Percentiles rank a stretch among this genome's conserved stretches.
Conservation (phyloP, 2,797 vertebrate species). For the Avahi laniger region DNA sequence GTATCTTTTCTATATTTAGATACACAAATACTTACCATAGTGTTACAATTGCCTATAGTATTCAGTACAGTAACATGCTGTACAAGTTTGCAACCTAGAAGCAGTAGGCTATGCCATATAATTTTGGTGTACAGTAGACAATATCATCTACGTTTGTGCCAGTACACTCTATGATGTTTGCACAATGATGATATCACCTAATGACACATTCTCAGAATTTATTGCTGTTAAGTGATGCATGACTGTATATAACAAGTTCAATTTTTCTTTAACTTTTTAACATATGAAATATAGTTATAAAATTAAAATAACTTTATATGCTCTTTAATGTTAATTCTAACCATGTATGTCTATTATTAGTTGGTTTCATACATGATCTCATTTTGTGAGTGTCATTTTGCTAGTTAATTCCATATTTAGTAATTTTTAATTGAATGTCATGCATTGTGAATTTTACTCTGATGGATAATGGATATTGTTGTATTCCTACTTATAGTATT, state of each 20-base stretch:
- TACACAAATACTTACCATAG: neutral
- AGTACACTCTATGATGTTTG: neutral
- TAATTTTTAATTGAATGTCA: neutral
- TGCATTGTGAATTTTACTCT: neutral
- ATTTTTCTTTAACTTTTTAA: neutral
- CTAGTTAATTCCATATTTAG: neutral
- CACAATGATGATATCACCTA: neutral
- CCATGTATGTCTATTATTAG: neutral
- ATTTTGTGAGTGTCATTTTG: neutral
- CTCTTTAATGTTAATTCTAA: neutral
- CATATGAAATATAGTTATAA: neutral
- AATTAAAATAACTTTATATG: neutral
- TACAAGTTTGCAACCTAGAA: neutral
- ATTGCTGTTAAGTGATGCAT: neutral
- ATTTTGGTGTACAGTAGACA: neutral
- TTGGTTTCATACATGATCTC: neutral
- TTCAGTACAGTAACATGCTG: neutral
- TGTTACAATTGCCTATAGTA: neutral
- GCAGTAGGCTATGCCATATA: neutral
- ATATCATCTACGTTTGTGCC: neutral
- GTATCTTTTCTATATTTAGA: neutral
- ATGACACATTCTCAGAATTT: neutral
- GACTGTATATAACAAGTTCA: neutral
- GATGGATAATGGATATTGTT: neutral
- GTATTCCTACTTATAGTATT: neutral